Evolutionary conservation across 1,140 invertebrate genomes (phyloP).

Genomic region (Stegodyphus dumicola): DNA sequence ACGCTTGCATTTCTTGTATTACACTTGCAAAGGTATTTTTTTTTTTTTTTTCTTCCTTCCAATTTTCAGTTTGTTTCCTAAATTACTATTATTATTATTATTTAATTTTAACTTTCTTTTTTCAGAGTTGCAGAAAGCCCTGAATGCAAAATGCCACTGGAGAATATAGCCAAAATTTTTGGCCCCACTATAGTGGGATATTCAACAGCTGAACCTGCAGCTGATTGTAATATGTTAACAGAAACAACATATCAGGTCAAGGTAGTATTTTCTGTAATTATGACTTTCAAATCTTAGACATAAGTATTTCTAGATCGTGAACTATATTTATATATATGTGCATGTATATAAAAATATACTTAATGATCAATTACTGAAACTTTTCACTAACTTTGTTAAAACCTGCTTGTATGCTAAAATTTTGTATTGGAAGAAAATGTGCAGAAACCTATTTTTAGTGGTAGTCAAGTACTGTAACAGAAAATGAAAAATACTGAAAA

Average conservation of each 20-base stretch:
- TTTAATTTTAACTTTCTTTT: background rate
- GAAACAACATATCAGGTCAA: conserved; percentile 75
- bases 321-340: too few species aligned
- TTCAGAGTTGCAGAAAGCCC: conserved; percentile 77
- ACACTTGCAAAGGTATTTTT: conserved; percentile 80
- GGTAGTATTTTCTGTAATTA: conserved; percentile 66
- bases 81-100: background rate
- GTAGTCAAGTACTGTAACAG: too few species aligned
- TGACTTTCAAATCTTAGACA: too few species aligned
- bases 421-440: too few species aligned
- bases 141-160: conserved; percentile 82
- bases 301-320: too few species aligned
- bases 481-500: too few species aligned
- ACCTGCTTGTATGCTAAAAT: too few species aligned
- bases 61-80: too few species aligned
- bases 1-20: conserved; percentile 86
- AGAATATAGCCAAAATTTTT: conserved; percentile 84
- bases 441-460: too few species aligned
- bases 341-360: too few species aligned
- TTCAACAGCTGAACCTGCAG: conserved; percentile 76
- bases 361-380: too few species aligned
- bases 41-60: background rate
- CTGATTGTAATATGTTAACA: conserved; percentile 73
- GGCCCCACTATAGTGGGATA: conserved; percentile 87
- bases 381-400: too few species aligned